Conservation (phyloP, 2,113 vertebrate genomes). For the Aspiorhynchus laticeps region DNA sequence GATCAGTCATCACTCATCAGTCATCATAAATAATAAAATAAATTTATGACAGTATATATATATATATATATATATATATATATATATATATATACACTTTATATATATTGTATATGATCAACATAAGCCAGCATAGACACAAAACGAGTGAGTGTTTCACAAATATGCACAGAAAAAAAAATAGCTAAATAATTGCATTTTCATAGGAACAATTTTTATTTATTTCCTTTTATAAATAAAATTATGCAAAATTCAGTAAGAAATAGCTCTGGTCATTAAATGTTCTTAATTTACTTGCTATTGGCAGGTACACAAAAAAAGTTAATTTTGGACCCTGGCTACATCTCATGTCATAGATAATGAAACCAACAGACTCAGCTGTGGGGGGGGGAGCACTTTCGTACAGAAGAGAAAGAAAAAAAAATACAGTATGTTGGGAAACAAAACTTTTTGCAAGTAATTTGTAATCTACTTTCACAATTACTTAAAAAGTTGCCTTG, state of each 20-base stretch:
- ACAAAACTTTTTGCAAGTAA: neutral
- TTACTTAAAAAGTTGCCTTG: neutral
- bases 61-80: too few species aligned
- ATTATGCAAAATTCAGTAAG: neutral
- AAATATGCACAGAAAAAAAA: neutral
- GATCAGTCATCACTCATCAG: too few species aligned
- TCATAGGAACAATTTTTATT: neutral
- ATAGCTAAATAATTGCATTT: neutral
- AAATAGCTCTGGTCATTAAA: neutral
- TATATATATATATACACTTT: too few species aligned
- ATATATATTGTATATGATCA: too few species aligned
- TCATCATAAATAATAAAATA: too few species aligned
- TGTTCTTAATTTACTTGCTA: neutral
- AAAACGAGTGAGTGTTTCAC: neutral
- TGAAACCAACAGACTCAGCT: neutral
- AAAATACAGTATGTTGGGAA: neutral
- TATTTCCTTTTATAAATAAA: neutral
- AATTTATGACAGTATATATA: too few species aligned
- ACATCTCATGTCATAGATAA: neutral
- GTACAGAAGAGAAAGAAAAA: neutral
- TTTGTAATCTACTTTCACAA: neutral
- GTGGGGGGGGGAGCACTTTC: neutral
- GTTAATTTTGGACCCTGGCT: neutral
- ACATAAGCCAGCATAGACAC: too few species aligned
- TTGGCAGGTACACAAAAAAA: conserved; percentile 3